Base-by-base conservation (phyloP, 2,113 vertebrate species). In the Craseonycteris thonglongyai region DNA sequence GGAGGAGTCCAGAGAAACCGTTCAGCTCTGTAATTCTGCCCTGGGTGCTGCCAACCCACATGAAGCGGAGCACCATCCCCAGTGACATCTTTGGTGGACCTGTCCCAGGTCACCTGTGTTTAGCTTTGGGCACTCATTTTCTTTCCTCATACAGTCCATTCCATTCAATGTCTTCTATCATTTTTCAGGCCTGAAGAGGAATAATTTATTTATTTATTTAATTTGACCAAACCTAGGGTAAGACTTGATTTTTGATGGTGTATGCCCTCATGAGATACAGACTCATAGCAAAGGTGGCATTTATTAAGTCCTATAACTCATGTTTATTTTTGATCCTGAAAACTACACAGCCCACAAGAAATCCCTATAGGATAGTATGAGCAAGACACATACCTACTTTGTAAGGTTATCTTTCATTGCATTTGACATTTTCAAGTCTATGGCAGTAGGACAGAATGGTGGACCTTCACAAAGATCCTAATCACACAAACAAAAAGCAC, bases 251-350 rank as follows among this genome's bases (percentile, higher is more conserved):
- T 85, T 85, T 91, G 65, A 84, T 96, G 42, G 13, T 2, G 3
- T 54, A 24, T 88, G 81, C 71, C 42, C 38, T 95, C 56, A 33
- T 68, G 40, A 28, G 4, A 91, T 35, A 85, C 7, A 86, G 86
- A 95, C 61, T 3, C 38, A 22, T 49, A 88, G 63, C 47, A 88
- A 61, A 96, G 54, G 75, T 93, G n/a, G 5, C 12, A 68, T 7
- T 91, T 24, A 85, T 86, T 93, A 96, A 75, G 28, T 75, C 68
- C 59, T 92, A 79, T 92, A 94, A 38, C 35, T 93, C 69, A 91
- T 33, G 12, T 71, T 56, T 90, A 47, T 66, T 74, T 81, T 21
- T 69, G 68, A 74, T 86, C 69, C 85, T 93, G 54, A 76, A 94
- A 54, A 74, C 42, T 94, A 14, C 16, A n/a, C 28, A 88, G 22